phyloP scores from a whole-genome alignment of 1,140 invertebrate genomes.

The Parapsyche elsis region DNA sequence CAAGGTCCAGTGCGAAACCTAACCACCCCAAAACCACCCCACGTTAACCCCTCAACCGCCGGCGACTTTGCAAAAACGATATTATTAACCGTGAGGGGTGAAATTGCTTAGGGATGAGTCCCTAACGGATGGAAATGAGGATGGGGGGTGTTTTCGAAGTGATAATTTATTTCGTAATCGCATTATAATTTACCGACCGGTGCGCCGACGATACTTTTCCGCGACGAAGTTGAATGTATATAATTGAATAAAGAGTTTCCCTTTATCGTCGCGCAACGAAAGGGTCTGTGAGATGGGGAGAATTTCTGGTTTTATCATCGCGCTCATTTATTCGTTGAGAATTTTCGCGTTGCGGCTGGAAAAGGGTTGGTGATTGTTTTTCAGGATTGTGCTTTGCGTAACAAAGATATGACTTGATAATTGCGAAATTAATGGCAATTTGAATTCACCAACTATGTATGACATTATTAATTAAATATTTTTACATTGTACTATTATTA shows the following conservation, averaged over 20 bases:
- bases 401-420: background rate
- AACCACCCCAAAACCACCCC: background rate
- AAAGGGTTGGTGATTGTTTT: background rate
- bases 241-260: slow-evolving; percentile 23
- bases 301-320: slow-evolving; percentile 14
- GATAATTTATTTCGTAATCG: slow-evolving; percentile 28
- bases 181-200: slow-evolving; percentile 15
- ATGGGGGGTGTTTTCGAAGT: slow-evolving; percentile 5
- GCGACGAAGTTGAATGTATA: background rate
- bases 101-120: background rate
- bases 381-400: background rate
- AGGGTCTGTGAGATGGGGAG: background rate
- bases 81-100: slow-evolving; percentile 16
- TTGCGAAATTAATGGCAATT: background rate
- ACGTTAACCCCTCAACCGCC: background rate
- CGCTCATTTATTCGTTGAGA: background rate
- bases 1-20: background rate
- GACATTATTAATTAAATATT: background rate
- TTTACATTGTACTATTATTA: no score
- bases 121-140: background rate
- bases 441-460: background rate
- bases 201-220: slow-evolving; percentile 16
- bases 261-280: slow-evolving; percentile 10
- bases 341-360: background rate
- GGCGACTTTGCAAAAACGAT: slow-evolving; percentile 5